Conservation (phyloP, 2,888 invertebrate genomes). For the Autographa gamma region DNA sequence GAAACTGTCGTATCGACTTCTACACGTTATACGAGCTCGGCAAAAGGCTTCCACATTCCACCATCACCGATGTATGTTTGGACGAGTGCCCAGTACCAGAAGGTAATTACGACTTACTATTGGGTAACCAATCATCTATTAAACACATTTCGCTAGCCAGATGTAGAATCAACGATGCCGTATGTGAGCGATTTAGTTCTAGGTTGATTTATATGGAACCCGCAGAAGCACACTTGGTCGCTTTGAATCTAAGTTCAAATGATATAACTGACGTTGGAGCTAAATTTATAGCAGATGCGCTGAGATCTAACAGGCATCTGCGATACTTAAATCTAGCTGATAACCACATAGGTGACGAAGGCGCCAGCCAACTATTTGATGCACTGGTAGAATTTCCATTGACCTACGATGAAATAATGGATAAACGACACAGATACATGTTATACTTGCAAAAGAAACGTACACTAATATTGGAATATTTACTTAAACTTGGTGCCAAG, state of each 20-base stretch:
- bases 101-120: slow-evolving; percentile 65
- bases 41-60: slow-evolving; percentile 63
- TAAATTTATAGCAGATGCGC: slow-evolving; percentile 66
- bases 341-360: slow-evolving; percentile 71
- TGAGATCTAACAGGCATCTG: slow-evolving; percentile 75
- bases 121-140: slow-evolving; percentile 58
- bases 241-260: slow-evolving; percentile 75
- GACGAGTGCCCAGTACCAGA: slow-evolving; percentile 65
- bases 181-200: slow-evolving; percentile 63
- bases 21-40: slow-evolving; percentile 67
- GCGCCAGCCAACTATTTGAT: slow-evolving; percentile 65
- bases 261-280: slow-evolving; percentile 72
- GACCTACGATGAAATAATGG: slow-evolving; percentile 63
- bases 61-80: slow-evolving; percentile 70
- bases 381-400: slow-evolving; percentile 68
- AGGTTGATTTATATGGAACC: slow-evolving; percentile 60
- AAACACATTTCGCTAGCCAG: slow-evolving; percentile 68
- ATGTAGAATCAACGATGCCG: slow-evolving; percentile 70
- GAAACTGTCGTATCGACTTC: slow-evolving; percentile 60
- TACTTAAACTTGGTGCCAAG: slow-evolving; percentile 33
- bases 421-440: slow-evolving; percentile 56
- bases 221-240: slow-evolving; percentile 62
- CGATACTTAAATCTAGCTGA: slow-evolving; percentile 75
- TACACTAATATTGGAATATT: slow-evolving; percentile 39
- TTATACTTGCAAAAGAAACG: slow-evolving; percentile 53